phyloP scores from a whole-genome alignment of 2,888 invertebrate species.

The Archips xylosteana region DNA sequence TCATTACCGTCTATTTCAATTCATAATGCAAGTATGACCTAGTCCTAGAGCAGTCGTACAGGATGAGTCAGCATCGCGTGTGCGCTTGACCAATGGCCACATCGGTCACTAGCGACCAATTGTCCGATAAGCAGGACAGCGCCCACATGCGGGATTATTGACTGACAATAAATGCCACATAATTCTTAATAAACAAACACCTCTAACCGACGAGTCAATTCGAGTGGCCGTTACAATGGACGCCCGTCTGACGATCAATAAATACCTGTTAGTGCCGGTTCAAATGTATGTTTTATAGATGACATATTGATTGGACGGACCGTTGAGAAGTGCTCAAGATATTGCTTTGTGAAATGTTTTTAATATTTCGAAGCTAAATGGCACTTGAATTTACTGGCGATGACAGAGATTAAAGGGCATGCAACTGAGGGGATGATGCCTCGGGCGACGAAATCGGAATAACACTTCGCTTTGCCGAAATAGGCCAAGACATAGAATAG shows the following conservation, averaged over 20 bases:
- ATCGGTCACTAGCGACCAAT: conserved; percentile 63
- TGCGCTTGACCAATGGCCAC: conserved; percentile 46
- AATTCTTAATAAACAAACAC: conserved; percentile 76
- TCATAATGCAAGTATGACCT: background rate
- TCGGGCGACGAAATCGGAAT: conserved; percentile 21
- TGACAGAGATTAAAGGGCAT: conserved; percentile 7
- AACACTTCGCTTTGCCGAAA: conserved; percentile 22
- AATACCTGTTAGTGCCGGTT: conserved; percentile 37
- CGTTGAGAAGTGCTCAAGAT: conserved; percentile 10
- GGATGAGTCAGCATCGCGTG: conserved; percentile 46
- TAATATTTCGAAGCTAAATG: conserved; percentile 30
- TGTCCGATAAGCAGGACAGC: conserved; percentile 69
- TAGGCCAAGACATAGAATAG: background rate
- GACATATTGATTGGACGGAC: conserved; percentile 38
- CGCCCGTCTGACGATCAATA: conserved; percentile 33
- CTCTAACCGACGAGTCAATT: conserved; percentile 47
- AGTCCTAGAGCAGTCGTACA: conserved; percentile 7
- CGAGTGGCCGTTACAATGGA: conserved; percentile 16
- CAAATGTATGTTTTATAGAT: conserved; percentile 39
- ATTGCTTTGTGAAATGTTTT: conserved; percentile 30
- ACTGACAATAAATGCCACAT: conserved; percentile 83
- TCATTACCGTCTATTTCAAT: background rate
- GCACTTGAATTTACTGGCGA: conserved; percentile 17
- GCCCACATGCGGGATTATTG: conserved; percentile 82
- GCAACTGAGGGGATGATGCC: conserved; percentile 24